A percentile compares a stretch with the other conserved stretches of the same genome.
These are phyloP conservation scores for Drosophila peninsularis DNA, from an alignment of 2,888 invertebrate genomes.

Conservation along the genomic window DNA sequence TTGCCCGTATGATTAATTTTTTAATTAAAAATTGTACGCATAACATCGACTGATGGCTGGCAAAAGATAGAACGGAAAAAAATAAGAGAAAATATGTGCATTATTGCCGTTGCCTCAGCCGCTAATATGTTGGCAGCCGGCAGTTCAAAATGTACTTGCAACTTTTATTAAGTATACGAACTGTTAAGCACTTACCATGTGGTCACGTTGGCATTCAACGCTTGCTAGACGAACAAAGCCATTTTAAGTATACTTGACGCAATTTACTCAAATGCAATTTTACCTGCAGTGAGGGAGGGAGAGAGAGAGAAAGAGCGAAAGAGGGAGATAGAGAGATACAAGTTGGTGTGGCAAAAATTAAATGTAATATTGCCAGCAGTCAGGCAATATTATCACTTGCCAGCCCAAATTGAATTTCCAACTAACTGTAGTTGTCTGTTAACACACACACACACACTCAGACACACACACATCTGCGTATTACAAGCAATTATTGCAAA, in stretches of 20 bases:
- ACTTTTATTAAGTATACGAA: conserved; percentile 33
- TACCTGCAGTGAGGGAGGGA: neutral
- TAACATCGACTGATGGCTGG: conserved; percentile 31
- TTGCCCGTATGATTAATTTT: conserved; percentile 65
- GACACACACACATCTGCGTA: conserved; percentile 1
- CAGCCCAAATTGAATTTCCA: conserved; percentile 9
- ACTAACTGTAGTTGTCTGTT: conserved; percentile 11
- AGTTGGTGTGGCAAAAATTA: conserved; percentile 35
- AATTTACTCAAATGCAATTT: conserved; percentile 30
- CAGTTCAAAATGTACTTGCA: conserved; percentile 6
- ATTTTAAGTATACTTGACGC: conserved; percentile 15
- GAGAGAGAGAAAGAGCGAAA: too few species aligned
- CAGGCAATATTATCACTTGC: conserved; percentile 15
- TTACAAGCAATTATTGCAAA: neutral
- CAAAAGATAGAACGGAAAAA: neutral
- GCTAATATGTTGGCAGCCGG: conserved; percentile 31
- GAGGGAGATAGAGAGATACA: neutral
- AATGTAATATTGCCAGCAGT: conserved; percentile 36
- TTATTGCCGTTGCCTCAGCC: conserved; percentile 30
- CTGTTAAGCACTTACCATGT: conserved; percentile 6
- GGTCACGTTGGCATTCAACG: conserved; percentile 17
- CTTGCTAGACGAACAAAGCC: conserved; percentile 8
- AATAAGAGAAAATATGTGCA: conserved; percentile 5
- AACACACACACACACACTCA: neutral
- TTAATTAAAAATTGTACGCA: conserved; percentile 68